Evolutionary conservation across 1,140 invertebrate genomes (phyloP), one percentile per base, ranked within the genome.

Genomic region (Zaprionus lachaisei): DNA sequence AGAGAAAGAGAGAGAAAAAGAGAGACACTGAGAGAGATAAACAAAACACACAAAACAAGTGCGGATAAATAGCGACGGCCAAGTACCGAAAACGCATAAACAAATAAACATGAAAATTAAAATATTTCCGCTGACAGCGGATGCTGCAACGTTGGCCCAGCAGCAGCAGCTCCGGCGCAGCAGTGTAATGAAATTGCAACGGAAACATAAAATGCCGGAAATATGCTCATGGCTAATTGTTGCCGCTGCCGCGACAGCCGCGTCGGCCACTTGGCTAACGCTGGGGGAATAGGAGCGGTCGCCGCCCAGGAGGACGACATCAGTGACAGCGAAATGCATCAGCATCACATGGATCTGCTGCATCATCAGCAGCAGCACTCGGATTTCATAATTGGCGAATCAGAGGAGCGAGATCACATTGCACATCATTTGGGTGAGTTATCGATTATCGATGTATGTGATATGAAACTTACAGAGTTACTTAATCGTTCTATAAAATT

Each of bases 211-310:
- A 92, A 77, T 89, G 87, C 83, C 91, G 91, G 91, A 92, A 92
- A 89, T 92, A 91, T 91, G 83, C 80, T 85, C 86, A 77, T 87
- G 82, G 83, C 91, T 92, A 92, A 92, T 92, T 92, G 91, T 81
- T 77, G 91, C 77, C 79, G 74, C 85, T 75, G 82, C 76, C 56
- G 57, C 78, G 20, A 20, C 41, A 47, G 41, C 15, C 51, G 62
- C 41, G 38, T 70, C 62, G 56, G 67, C 72, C 76, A 85, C 75
- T 80, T 82, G 77, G 67, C 24, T 90, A 68, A 77, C 83, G 63
- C 70, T 84, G 22, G 72, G 70, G 67, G 22, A 65, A n/a, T 79
- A 78, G n/a, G 20, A 14, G 51, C 72, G 44, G 66, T 54, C 24
- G 64, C 70, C 37, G 84, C 81, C 41, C 77, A 84, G 65, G 77